These are phyloP conservation scores for Atta texana DNA, from an alignment of 1,140 invertebrate species.

Conservation along the genomic window DNA sequence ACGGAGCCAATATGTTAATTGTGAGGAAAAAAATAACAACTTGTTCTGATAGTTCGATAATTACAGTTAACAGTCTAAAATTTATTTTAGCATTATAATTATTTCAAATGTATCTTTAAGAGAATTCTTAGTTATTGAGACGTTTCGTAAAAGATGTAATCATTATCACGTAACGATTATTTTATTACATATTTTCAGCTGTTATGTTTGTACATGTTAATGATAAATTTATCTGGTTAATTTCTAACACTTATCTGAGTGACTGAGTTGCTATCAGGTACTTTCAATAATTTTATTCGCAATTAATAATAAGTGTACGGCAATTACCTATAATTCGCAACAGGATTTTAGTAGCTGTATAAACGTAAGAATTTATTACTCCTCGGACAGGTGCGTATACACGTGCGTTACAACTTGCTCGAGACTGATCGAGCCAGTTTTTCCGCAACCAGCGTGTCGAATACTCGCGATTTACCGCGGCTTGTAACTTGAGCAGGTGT, in stretches of 20 bases:
- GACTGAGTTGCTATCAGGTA: background rate
- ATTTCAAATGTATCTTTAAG: background rate
- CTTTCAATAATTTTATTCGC: conserved; percentile 23
- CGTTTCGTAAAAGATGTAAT: background rate
- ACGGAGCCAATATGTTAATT: conserved; percentile 52
- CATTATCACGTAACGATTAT: background rate
- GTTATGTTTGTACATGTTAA: conserved; percentile 20
- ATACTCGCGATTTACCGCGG: conserved; percentile 28
- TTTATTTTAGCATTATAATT: background rate
- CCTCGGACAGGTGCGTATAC: conserved; percentile 32
- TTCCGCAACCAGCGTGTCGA: conserved; percentile 28
- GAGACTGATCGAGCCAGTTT: conserved; percentile 66
- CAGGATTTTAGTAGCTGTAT: conserved; percentile 45
- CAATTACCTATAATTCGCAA: conserved; percentile 59
- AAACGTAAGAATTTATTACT: conserved; percentile 43
- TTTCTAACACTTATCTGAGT: conserved; percentile 10
- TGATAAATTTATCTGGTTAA: conserved; percentile 13
- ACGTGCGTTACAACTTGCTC: conserved; percentile 51
- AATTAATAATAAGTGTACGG: conserved; percentile 40
- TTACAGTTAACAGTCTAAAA: background rate
- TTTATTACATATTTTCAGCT: background rate
- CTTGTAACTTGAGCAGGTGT: conserved; percentile 50
- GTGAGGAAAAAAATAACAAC: background rate
- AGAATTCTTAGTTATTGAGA: background rate
- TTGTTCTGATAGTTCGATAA: background rate